Evolutionary conservation across 2,113 vertebrate genomes (phyloP).

Genomic region (Telmatochromis sp.): DNA sequence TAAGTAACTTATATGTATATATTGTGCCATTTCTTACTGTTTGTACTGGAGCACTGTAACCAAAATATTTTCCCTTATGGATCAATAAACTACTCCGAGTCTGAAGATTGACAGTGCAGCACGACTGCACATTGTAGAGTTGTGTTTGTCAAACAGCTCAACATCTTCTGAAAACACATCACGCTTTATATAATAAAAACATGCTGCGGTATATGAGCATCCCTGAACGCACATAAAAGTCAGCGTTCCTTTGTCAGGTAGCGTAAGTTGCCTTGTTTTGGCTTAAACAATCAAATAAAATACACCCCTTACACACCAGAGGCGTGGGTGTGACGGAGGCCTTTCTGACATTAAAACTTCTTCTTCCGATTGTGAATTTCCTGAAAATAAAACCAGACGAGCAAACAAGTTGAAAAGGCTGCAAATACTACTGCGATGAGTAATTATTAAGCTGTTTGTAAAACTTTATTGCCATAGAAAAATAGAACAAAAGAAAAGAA

Average conservation of each 20-base stretch:
- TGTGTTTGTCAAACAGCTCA: not conserved
- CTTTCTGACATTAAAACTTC: not conserved
- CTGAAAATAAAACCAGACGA: not conserved
- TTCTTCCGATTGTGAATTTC: not conserved
- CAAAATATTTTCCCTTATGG: not conserved
- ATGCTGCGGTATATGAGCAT: not conserved
- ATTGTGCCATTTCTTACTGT: not conserved
- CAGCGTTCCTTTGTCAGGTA: no score
- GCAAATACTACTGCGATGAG: not conserved
- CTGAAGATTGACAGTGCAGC: not conserved
- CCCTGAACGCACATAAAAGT: not conserved
- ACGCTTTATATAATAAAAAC: not conserved
- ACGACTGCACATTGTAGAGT: not conserved
- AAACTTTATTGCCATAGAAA: conserved; percentile 35
- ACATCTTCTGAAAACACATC: not conserved
- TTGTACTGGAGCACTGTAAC: not conserved
- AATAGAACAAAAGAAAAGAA: not conserved
- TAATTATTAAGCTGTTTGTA: not conserved
- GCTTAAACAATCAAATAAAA: not conserved
- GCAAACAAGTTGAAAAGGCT: not conserved
- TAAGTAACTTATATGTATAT: fast-evolving
- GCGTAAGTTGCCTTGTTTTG: not conserved
- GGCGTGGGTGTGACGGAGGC: fast-evolving
- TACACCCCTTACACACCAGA: fast-evolving
- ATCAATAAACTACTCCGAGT: fast-evolving